These are phyloP conservation scores for Tragelaphus oryx DNA, from an alignment of 2,797 vertebrate genomes.

Conservation along the genomic window DNA sequence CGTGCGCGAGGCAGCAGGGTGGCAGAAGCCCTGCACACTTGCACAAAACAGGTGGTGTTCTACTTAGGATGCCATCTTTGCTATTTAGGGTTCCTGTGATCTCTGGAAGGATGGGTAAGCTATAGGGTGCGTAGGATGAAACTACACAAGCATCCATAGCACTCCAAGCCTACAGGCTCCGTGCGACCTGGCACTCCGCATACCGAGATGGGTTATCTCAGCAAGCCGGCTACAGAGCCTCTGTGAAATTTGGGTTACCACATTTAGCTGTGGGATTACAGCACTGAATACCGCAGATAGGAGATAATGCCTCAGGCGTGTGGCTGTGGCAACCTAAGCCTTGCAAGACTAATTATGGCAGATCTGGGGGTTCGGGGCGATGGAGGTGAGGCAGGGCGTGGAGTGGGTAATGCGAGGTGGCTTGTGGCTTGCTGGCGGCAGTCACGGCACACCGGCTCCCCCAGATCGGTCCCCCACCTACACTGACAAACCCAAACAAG, in stretches of 20 bases:
- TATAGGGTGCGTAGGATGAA: constrained; percentile 81
- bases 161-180: constrained; percentile 73
- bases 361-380: neutral
- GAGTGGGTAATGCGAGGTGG: neutral
- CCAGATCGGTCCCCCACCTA: neutral
- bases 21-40: constrained; percentile 75
- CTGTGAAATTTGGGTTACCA: constrained; percentile 75
- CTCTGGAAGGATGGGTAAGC: constrained; percentile 75
- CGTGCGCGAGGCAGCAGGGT: constrained; percentile 58
- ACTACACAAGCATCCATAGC: constrained; percentile 72
- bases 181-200: constrained; percentile 74
- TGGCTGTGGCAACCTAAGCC: constrained; percentile 44
- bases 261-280: constrained; percentile 73
- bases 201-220: constrained; percentile 73
- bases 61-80: constrained; percentile 78
- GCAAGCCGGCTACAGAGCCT: constrained; percentile 65
- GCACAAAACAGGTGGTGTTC: constrained; percentile 76
- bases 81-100: constrained; percentile 80
- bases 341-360: constrained; percentile 48
- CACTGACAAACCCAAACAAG: constrained; percentile 15
- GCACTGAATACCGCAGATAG: constrained; percentile 77
- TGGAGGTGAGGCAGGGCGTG: constrained; percentile 40
- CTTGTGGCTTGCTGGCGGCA: constrained; percentile 49
- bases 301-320: constrained; percentile 78
- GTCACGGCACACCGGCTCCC: neutral